Conservation (phyloP, 2,797 vertebrate species). For the Sebastes glaucus region DNA sequence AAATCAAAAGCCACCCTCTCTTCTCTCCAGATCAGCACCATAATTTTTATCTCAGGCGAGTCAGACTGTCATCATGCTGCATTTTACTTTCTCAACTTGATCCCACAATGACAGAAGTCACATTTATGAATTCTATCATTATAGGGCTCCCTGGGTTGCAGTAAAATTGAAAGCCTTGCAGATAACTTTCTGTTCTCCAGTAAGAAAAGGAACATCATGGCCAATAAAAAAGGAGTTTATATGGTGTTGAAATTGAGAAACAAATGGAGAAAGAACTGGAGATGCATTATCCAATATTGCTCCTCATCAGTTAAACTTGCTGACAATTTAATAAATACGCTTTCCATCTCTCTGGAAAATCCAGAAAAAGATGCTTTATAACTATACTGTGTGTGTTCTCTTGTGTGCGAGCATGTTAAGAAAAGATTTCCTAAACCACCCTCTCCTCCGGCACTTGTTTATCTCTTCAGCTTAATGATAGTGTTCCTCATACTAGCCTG, state of each 20-base stretch:
- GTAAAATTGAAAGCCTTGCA: neutral
- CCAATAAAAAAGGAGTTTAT: neutral
- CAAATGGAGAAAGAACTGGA: neutral
- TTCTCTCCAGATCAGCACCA: neutral
- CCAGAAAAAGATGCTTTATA: neutral
- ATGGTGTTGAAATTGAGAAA: neutral
- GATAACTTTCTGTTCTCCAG: neutral
- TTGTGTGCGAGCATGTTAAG: conserved; percentile 58
- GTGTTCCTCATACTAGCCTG: conserved; percentile 61
- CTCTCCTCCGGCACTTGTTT: conserved; percentile 68
- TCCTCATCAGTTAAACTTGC: neutral
- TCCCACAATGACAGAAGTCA: neutral
- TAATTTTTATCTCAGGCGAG: neutral
- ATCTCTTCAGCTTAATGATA: conserved; percentile 76
- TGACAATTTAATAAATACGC: neutral
- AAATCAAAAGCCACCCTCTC: neutral
- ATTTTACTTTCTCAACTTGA: neutral
- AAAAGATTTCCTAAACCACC: conserved; percentile 72
- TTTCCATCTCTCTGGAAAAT: neutral
- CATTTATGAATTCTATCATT: conserved; percentile 14
- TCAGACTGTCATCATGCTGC: conserved; percentile 20
- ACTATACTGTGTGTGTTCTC: conserved; percentile 53
- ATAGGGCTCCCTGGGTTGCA: neutral
- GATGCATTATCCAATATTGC: neutral
- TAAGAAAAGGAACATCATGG: neutral